Conservation (phyloP, 2,888 invertebrate species). For the Campaea margaritaria region DNA sequence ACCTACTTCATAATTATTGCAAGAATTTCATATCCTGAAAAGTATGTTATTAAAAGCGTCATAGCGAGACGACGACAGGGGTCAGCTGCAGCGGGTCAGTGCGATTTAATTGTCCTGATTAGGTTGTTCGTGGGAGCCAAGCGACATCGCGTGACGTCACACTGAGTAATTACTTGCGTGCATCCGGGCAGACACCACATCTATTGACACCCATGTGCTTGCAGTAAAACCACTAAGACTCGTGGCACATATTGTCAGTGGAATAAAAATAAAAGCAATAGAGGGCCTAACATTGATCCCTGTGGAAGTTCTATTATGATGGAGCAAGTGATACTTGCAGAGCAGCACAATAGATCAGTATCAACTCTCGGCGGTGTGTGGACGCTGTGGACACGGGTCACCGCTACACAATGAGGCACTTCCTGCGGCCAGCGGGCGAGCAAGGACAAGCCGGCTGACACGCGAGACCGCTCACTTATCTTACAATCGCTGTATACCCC, state of each 20-base stretch:
- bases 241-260: constrained; percentile 9
- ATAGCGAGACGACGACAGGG: constrained; percentile 5
- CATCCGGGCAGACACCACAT: constrained; percentile 50
- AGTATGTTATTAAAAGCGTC: constrained; percentile 2
- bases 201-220: constrained; percentile 35
- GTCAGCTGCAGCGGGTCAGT: constrained; percentile 55
- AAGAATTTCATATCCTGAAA: constrained; percentile 7
- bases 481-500: constrained; percentile 50
- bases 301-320: constrained; percentile 28
- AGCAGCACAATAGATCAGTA: constrained; percentile 38
- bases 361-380: constrained; percentile 42
- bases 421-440: constrained; percentile 70
- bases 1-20: neutral
- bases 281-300: constrained; percentile 17
- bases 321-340: constrained; percentile 29
- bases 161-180: constrained; percentile 56
- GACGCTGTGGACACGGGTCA: constrained; percentile 72
- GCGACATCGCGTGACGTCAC: constrained; percentile 63
- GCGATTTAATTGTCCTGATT: constrained; percentile 74
- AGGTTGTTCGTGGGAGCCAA: constrained; percentile 66
- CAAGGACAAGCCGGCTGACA: constrained; percentile 74
- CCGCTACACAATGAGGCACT: constrained; percentile 75
- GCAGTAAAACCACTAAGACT: constrained; percentile 23
- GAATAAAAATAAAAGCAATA: constrained; percentile 18
- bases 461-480: constrained; percentile 57